Percentiles rank a stretch among this genome's conserved stretches.
Evolutionary conservation across 1,140 invertebrate genomes (phyloP).

Genomic region (Nasonia giraulti): DNA sequence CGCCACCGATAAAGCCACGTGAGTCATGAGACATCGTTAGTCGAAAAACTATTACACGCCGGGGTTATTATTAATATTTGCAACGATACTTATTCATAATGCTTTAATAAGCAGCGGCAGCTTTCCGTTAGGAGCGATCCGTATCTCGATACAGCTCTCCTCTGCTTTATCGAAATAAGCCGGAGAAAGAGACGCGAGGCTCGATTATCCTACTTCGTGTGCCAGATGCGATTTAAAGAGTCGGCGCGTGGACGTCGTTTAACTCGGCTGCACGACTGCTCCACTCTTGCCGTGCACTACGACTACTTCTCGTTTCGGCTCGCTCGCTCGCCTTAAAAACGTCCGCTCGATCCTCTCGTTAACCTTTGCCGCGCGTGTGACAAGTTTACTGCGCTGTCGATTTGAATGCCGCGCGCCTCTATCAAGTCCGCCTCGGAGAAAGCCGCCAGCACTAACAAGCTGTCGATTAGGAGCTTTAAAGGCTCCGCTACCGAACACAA

Average conservation of each 20-base stretch:
- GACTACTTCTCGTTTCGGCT: neutral
- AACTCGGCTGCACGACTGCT: constrained; percentile 31
- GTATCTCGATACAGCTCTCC: neutral
- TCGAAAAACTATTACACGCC: too few species aligned
- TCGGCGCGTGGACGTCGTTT: constrained; percentile 32
- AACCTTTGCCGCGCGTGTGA: constrained; percentile 40
- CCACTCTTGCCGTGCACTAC: neutral
- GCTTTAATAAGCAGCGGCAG: constrained; percentile 1
- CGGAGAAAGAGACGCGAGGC: neutral
- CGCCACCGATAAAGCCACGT: too few species aligned
- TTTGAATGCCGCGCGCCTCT: constrained; percentile 33
- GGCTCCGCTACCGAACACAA: neutral
- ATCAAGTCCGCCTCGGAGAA: constrained; percentile 1
- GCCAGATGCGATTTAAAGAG: constrained; percentile 35
- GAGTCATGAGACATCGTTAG: too few species aligned
- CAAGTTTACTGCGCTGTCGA: constrained; percentile 34
- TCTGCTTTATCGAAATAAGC: constrained; percentile 1
- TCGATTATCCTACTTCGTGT: constrained; percentile 37
- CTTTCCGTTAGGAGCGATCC: constrained; percentile 10
- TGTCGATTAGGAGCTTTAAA: constrained; percentile 50
- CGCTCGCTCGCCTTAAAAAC: constrained; percentile 11
- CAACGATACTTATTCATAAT: neutral
- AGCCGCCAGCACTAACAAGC: constrained; percentile 41
- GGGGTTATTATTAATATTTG: too few species aligned
- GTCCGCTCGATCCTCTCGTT: constrained; percentile 47